phyloP scores from a whole-genome alignment of 2,113 vertebrate species.

The Rhizomys pruinosus region DNA sequence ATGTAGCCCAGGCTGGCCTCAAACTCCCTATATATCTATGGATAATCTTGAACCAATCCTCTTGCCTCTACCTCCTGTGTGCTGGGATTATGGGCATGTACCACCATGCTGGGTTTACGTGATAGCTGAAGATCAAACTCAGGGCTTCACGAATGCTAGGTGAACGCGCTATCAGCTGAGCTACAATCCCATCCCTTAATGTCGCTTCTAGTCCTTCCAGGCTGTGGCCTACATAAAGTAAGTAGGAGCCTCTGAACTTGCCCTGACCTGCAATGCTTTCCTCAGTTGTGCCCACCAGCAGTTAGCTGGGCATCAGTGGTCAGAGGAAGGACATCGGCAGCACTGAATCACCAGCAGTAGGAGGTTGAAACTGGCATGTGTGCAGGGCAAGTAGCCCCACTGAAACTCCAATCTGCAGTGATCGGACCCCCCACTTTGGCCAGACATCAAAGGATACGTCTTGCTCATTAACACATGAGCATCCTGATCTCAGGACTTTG shows the following conservation, averaged over 20 bases:
- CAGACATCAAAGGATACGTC: not conserved
- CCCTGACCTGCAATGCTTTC: not conserved
- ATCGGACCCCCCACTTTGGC: not conserved
- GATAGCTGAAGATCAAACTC: not conserved
- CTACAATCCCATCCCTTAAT: not conserved
- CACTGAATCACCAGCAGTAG: not conserved
- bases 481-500: conserved; percentile 48
- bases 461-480: not conserved
- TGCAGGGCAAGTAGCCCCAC: not conserved
- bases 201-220: not conserved
- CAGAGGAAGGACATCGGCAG: not conserved
- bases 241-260: not conserved
- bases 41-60: not conserved
- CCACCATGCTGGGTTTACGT: too few species aligned
- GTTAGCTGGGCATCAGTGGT: not conserved
- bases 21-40: not conserved
- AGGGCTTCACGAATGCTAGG: not conserved
- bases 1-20: not conserved
- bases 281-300: not conserved
- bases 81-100: not conserved
- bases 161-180: not conserved
- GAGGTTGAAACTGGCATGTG: not conserved
- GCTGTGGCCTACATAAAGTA: not conserved
- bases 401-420: not conserved
- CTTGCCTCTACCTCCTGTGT: too few species aligned